Percentiles rank a stretch among this genome's conserved stretches.
phyloP scores from a whole-genome alignment of 2,888 invertebrate genomes.

The Heliconius erato region DNA sequence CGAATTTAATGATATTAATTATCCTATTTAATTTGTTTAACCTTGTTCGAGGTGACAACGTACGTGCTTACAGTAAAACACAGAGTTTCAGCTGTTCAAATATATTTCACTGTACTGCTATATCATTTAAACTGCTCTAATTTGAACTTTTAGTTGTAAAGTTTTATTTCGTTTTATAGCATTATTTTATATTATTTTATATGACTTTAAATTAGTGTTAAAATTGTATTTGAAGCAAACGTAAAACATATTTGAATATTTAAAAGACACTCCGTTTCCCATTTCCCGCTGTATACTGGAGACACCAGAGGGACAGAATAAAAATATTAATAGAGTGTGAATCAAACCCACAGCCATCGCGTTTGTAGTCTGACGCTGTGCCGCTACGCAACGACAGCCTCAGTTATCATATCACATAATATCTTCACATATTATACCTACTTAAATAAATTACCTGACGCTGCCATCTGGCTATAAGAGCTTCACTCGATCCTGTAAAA shows the following conservation, averaged over 20 bases:
- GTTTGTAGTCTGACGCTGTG: too few species aligned
- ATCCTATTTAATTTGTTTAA: background rate
- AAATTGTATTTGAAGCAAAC: background rate
- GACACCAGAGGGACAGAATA: too few species aligned
- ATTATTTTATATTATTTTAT: background rate
- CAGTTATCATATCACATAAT: too few species aligned
- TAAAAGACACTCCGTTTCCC: too few species aligned
- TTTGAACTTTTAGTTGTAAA: background rate
- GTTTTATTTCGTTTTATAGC: background rate
- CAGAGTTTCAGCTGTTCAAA: slow-evolving; percentile 30
- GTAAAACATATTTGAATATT: too few species aligned
- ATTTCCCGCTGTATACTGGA: too few species aligned
- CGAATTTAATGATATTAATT: slow-evolving; percentile 6
- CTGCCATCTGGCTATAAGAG: too few species aligned
- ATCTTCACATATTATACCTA: too few species aligned
- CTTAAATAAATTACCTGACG: background rate
- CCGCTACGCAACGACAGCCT: too few species aligned
- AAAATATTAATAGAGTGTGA: too few species aligned
- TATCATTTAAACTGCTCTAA: background rate
- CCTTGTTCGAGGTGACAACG: slow-evolving; percentile 25
- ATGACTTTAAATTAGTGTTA: background rate
- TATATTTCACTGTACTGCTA: background rate
- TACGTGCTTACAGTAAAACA: slow-evolving; percentile 30
- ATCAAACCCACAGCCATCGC: too few species aligned
- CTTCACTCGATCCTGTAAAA: background rate